Evolutionary conservation across 2,888 invertebrate genomes (phyloP).

Genomic region (Drosophila demipolita): DNA sequence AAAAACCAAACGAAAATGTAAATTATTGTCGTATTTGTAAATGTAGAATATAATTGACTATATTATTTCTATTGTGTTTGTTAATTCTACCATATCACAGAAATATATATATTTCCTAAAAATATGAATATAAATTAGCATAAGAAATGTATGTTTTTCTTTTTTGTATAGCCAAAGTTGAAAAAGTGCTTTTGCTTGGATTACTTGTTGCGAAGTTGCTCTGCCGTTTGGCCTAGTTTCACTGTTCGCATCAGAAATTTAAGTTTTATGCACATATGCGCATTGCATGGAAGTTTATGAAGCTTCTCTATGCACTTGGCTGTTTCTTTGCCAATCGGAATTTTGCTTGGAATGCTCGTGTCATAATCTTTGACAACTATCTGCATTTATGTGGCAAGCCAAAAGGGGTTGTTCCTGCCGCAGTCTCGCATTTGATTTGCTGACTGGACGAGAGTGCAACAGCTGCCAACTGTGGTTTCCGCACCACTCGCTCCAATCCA

Average conservation of each 20-base stretch:
- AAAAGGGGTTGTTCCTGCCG: conserved; percentile 20
- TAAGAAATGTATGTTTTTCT: neutral
- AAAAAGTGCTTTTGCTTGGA: conserved; percentile 14
- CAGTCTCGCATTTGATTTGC: conserved; percentile 68
- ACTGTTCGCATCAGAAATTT: conserved; percentile 30
- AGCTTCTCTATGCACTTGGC: conserved; percentile 8
- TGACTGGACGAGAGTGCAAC: conserved; percentile 55
- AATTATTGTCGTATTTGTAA: neutral
- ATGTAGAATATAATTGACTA: neutral
- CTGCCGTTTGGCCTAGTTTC: conserved; percentile 46
- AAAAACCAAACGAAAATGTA: too few relatives aligned
- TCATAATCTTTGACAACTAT: conserved; percentile 81
- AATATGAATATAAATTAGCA: neutral
- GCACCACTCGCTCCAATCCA: conserved; percentile 17
- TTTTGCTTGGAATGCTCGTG: conserved; percentile 52
- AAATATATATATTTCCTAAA: neutral
- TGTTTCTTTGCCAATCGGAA: conserved; percentile 32
- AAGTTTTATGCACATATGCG: conserved; percentile 78
- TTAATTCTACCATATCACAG: neutral
- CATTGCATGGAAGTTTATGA: conserved; percentile 73
- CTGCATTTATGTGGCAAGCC: conserved; percentile 69
- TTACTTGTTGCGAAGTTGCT: conserved; percentile 24
- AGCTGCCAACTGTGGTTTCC: conserved; percentile 50
- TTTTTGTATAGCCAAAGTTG: conserved; percentile 4
- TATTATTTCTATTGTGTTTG: neutral